Evolutionary conservation across 2,113 vertebrate genomes (phyloP).

Genomic region (Heptranchias perlo): DNA sequence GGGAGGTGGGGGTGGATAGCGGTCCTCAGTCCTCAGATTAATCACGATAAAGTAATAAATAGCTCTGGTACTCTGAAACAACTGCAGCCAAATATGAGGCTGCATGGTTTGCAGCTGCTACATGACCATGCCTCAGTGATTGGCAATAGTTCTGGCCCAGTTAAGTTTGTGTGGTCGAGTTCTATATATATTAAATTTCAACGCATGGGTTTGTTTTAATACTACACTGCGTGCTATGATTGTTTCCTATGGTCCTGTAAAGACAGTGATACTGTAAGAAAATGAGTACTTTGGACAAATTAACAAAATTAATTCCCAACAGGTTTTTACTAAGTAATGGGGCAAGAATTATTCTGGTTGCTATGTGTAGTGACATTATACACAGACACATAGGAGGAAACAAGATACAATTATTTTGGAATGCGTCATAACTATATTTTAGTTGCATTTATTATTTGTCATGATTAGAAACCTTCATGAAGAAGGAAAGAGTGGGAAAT

Average conservation of each 20-base stretch:
- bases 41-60: not conserved
- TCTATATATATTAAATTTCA: not conserved
- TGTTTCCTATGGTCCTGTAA: not conserved
- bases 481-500: not conserved
- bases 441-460: constrained; percentile 2
- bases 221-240: not conserved
- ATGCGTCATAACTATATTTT: not conserved
- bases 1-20: not conserved
- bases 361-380: not conserved
- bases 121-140: not conserved
- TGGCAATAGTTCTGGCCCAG: not conserved
- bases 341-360: not conserved
- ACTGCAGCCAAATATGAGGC: not conserved
- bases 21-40: not conserved
- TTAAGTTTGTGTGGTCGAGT: not conserved
- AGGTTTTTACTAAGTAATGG: not conserved
- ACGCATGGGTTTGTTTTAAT: not conserved
- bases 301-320: not conserved
- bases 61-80: not conserved
- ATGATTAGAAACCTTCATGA: not conserved
- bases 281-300: not conserved
- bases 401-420: not conserved
- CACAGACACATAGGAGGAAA: not conserved
- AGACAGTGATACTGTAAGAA: not conserved
- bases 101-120: not conserved